Percentiles rank a stretch among this genome's conserved stretches.
phyloP scores from a whole-genome alignment of 2,888 invertebrate species.

The Phaedon cochleariae region DNA sequence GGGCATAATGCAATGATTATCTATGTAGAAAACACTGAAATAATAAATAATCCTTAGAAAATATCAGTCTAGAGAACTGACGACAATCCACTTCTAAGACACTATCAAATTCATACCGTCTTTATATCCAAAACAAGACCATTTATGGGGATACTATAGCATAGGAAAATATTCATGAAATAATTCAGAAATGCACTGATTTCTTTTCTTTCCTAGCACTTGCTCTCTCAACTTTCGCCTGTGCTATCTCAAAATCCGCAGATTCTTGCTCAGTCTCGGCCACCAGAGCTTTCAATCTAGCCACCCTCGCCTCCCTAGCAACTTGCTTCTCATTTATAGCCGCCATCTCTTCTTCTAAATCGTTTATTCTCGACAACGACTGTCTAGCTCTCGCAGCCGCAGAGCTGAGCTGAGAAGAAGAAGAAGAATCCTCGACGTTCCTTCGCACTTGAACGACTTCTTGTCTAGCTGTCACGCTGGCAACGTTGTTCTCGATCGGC shows the following conservation, averaged over 20 bases:
- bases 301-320: constrained; percentile 75
- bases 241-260: constrained; percentile 56
- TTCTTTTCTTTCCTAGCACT: constrained; percentile 49
- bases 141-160: too few relatives aligned
- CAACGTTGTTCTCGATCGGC: constrained; percentile 62
- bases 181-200: constrained; percentile 10
- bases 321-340: constrained; percentile 74
- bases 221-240: constrained; percentile 43
- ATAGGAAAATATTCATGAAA: neutral
- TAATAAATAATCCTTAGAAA: neutral
- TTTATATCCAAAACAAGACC: neutral
- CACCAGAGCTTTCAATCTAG: constrained; percentile 74
- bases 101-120: neutral
- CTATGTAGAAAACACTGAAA: too few relatives aligned
- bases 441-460: constrained; percentile 19
- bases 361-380: constrained; percentile 71
- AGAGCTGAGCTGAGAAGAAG: constrained; percentile 1
- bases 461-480: constrained; percentile 25
- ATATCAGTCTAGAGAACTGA: neutral
- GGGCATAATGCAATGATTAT: neutral
- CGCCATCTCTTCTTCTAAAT: constrained; percentile 80
- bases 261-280: constrained; percentile 66
- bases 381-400: constrained; percentile 73
- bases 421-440: constrained; percentile 53
- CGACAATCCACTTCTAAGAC: neutral